Conservation (phyloP, 2,888 invertebrate genomes). For the Sialis lutaria region DNA sequence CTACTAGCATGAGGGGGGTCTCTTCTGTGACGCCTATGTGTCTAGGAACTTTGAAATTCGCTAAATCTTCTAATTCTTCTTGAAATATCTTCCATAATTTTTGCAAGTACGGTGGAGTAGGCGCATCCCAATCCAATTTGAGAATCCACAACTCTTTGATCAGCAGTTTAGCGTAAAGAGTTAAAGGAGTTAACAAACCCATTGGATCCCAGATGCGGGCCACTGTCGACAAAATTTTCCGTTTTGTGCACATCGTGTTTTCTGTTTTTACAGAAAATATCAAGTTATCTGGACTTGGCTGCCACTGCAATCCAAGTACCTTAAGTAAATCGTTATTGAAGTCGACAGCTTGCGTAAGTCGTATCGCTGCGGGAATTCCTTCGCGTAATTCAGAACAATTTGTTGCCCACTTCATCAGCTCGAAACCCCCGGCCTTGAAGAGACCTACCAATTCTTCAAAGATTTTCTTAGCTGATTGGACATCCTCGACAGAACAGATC, state of each 20-base stretch:
- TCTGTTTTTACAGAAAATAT: background rate
- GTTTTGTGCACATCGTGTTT: conserved; percentile 8
- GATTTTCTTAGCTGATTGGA: conserved; percentile 1
- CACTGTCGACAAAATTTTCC: conserved; percentile 9
- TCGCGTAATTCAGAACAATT: background rate
- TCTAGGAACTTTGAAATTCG: no score
- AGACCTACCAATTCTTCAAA: conserved; percentile 1
- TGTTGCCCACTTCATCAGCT: conserved; percentile 2
- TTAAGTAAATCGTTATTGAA: conserved; percentile 1
- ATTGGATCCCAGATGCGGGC: conserved; percentile 10
- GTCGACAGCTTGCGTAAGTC: background rate
- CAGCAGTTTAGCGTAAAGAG: conserved; percentile 11
- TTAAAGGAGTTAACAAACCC: conserved; percentile 9
- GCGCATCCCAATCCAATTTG: conserved; percentile 4
- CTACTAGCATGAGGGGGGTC: background rate
- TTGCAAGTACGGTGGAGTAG: conserved; percentile 2
- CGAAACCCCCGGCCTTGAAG: conserved; percentile 5
- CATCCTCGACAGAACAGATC: conserved; percentile 7
- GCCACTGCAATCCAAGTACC: conserved; percentile 2
- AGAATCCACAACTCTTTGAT: conserved; percentile 9
- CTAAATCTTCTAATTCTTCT: background rate
- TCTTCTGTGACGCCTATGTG: no score
- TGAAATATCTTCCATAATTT: background rate
- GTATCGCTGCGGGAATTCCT: no score
- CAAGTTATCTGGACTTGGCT: background rate